phyloP scores from a whole-genome alignment of 2,888 invertebrate species.

The Habrosyne pyritoides region DNA sequence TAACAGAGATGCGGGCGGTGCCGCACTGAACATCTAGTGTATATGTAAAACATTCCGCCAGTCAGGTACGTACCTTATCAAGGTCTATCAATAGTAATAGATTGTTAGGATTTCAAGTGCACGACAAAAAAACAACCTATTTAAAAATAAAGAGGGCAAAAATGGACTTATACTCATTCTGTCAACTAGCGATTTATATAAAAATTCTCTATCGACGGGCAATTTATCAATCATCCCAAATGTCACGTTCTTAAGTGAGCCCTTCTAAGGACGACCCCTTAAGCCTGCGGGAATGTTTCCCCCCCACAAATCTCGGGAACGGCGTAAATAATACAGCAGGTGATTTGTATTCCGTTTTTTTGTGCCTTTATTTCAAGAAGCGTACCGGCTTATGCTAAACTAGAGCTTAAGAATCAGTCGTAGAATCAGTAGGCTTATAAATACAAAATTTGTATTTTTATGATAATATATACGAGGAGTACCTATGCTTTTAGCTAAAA shows the following conservation, averaged over 20 bases:
- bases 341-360: slow-evolving; percentile 5
- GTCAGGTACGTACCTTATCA: too few species aligned
- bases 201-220: slow-evolving; percentile 35
- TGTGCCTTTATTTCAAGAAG: background rate
- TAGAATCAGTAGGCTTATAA: background rate
- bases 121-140: background rate
- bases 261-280: slow-evolving; percentile 33
- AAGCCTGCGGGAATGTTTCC: slow-evolving; percentile 10
- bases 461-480: too few species aligned
- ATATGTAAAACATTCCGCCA: too few species aligned
- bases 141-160: background rate
- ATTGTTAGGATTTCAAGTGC: background rate
- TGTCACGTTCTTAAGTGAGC: slow-evolving; percentile 30
- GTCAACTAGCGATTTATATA: slow-evolving; percentile 32
- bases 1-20: too few species aligned
- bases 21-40: too few species aligned
- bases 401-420: background rate
- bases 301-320: slow-evolving; percentile 19
- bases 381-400: background rate
- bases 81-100: background rate
- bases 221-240: slow-evolving; percentile 57
- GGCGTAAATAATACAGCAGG: slow-evolving; percentile 34
- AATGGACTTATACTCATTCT: slow-evolving; percentile 31
- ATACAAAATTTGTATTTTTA: background rate
- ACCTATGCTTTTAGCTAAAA: too few species aligned